Conservation (phyloP, 2,113 vertebrate genomes). For the Catagonus wagneri region DNA sequence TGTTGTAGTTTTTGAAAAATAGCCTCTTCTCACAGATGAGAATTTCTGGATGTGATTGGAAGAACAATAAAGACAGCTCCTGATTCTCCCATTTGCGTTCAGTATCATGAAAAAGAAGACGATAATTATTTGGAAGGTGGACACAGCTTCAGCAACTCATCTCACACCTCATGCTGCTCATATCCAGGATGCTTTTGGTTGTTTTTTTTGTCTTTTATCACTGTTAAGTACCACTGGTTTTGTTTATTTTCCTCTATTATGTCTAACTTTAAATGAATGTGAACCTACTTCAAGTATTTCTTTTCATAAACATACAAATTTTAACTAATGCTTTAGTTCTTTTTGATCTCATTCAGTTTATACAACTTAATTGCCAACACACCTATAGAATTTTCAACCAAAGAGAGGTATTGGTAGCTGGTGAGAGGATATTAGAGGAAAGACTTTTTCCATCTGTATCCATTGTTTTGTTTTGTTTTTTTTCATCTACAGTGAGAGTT, state of each 20-base stretch:
- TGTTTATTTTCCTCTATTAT: background rate
- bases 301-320: background rate
- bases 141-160: background rate
- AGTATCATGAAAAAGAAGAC: background rate
- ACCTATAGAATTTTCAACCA: background rate
- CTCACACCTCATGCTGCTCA: background rate
- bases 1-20: background rate
- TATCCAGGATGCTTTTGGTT: background rate
- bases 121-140: background rate
- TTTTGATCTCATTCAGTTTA: background rate
- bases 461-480: background rate
- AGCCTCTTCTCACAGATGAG: fast-evolving
- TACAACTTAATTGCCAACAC: background rate
- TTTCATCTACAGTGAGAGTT: background rate
- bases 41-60: background rate
- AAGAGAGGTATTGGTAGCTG: background rate
- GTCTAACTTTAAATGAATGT: background rate
- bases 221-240: background rate
- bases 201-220: background rate
- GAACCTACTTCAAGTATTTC: background rate
- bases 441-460: background rate
- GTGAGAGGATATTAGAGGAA: background rate
- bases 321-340: background rate
- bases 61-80: background rate
- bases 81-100: background rate